phyloP scores from a whole-genome alignment of 2,113 vertebrate species.

The Tursiops truncatus region DNA sequence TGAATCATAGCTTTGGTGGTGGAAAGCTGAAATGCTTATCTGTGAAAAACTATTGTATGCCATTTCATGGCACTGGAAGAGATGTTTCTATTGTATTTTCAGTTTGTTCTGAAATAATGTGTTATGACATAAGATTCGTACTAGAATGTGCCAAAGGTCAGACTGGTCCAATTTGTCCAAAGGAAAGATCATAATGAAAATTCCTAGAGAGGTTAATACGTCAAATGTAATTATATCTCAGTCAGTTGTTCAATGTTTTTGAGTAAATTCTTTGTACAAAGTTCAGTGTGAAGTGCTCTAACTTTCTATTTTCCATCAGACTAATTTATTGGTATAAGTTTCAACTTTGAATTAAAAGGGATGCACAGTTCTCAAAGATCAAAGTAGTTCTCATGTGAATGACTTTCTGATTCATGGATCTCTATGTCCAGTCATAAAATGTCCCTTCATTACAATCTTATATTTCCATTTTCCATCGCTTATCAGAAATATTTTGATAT shows the following conservation, averaged over 20 bases:
- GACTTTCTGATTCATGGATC: neutral
- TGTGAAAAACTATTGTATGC: neutral
- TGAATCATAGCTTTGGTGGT: neutral
- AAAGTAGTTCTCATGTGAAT: neutral
- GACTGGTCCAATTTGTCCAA: neutral
- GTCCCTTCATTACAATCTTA: neutral
- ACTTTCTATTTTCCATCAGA: neutral
- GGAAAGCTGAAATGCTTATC: neutral
- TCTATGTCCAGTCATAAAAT: neutral
- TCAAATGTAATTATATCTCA: constrained; percentile 23
- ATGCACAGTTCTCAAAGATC: neutral
- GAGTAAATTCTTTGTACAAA: neutral
- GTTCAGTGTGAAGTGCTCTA: neutral
- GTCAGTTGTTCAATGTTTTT: neutral
- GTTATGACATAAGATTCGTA: constrained; percentile 19
- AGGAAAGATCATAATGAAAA: constrained; percentile 39
- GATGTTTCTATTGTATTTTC: neutral
- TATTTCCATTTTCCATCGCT: neutral
- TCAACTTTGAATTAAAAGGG: neutral
- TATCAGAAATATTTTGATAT: constrained; percentile 11
- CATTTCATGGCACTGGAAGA: neutral
- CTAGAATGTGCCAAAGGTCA: neutral
- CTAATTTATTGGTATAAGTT: neutral
- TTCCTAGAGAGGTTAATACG: neutral
- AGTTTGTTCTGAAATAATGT: constrained; percentile 36